Conservation (phyloP, 1,140 invertebrate genomes). For the Phymorhynchus buccinoides region DNA sequence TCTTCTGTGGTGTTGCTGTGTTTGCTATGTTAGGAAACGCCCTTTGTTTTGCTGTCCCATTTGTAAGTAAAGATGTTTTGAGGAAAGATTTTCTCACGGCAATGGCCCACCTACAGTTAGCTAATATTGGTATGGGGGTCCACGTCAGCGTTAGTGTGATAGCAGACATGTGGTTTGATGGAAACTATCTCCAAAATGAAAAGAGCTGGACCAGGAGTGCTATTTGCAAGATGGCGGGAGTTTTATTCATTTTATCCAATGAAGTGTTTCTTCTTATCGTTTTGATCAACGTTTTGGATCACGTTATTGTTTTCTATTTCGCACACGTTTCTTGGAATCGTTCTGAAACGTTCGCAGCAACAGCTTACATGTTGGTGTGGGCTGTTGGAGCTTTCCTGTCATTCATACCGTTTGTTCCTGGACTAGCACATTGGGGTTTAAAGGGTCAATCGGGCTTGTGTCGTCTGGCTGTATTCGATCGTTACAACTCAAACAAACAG, state of each 20-base stretch:
- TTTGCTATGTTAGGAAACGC: conserved; percentile 50
- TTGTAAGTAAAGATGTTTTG: neutral
- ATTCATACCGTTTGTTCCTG: too few species aligned
- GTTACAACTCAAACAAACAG: too few species aligned
- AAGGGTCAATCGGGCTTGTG: too few species aligned
- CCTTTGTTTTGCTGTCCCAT: conserved; percentile 23
- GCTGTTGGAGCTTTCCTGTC: too few species aligned
- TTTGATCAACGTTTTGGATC: conserved; percentile 50
- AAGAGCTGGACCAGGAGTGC: conserved; percentile 27
- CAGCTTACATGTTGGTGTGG: too few species aligned
- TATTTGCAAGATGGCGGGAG: conserved; percentile 23
- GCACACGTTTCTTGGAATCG: too few species aligned
- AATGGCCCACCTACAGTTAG: conserved; percentile 45
- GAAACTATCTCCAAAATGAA: conserved; percentile 41
- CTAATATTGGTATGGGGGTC: conserved; percentile 33
- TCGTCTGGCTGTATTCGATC: too few species aligned
- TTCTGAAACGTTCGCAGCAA: too few species aligned
- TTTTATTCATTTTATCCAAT: conserved; percentile 37
- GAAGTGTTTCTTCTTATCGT: conserved; percentile 36
- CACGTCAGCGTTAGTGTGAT: conserved; percentile 25
- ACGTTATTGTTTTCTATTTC: neutral
- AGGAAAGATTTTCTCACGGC: conserved; percentile 43
- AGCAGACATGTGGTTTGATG: conserved; percentile 47
- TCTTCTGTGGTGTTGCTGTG: conserved; percentile 48
- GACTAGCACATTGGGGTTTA: too few species aligned